Base-by-base conservation (phyloP, 2,888 invertebrate genomes). In the Drosophila ezoana region DNA sequence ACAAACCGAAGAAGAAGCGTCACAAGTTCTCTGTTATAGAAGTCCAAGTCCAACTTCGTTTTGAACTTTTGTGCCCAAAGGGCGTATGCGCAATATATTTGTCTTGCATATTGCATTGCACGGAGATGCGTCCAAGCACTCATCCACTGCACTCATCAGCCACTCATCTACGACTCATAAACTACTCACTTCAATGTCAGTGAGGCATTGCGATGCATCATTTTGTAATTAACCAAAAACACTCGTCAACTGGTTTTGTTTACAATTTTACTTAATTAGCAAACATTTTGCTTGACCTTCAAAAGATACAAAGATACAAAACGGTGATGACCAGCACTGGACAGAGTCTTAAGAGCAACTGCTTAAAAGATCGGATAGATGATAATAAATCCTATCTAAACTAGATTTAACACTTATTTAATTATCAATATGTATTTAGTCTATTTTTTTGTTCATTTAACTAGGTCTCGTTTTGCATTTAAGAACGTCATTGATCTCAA, bases 191-290 rank as follows among this genome's bases (percentile, higher is more conserved):
- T 18, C 74, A 78, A 68, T 76, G 74, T 63, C 75, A 73, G 48
- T 45, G 32, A 45, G 18, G 11, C 52, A 57, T 45, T 35, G 60
- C 38, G 51, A 56, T 76, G 47, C 72, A 56, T 58, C 70, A 57
- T 59, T 63, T 73, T 57, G 69, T 73, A 78, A 76, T 75, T 75
- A 77, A 59, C 57, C 28, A 28, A 44, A 72, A 67, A 53, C 51
- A 54, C 10, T 35, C 53, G 28, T 51, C 48, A 59, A 68, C 78
- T 63, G 37, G 54, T 68, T 75, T 77, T 77, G 60, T 58, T 54
- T 61, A 62, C 63, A 57, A 68, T 61, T 76, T 76, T 62, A 69
- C 38, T 58, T 76, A 79, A 78, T 78, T 76, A 76, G 63, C 68
- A 4, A 43, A 38, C 49, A 57, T 37, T 28, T 48, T 28, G 56